phyloP scores from a whole-genome alignment of 35 echinoderm and acorn worm genomes.

The Lytechinus variegatus region DNA sequence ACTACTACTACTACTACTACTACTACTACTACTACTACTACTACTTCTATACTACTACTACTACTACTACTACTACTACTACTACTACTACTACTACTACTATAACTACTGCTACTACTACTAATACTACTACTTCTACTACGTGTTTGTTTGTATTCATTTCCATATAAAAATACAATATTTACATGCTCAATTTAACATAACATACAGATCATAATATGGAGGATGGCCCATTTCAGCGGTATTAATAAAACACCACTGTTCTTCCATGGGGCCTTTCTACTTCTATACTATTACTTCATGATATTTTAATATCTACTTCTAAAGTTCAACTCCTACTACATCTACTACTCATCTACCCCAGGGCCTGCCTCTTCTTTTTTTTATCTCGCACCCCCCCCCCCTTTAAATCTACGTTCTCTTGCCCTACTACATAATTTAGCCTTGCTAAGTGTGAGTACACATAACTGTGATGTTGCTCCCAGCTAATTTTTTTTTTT shows the following conservation, averaged over 20 bases:
- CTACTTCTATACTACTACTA: background rate
- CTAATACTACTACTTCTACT: too few species aligned
- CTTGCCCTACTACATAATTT: background rate
- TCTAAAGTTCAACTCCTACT: constrained; percentile 47
- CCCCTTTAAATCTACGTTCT: too few species aligned
- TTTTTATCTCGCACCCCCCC: background rate
- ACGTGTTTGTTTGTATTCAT: too few species aligned
- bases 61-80: background rate
- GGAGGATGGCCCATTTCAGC: too few species aligned
- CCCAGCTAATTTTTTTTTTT: background rate
- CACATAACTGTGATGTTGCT: background rate
- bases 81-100: background rate
- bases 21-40: constrained; percentile 28
- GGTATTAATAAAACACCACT: too few species aligned
- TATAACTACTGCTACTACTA: too few species aligned
- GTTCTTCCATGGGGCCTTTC: too few species aligned
- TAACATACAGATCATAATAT: too few species aligned
- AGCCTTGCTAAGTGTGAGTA: background rate
- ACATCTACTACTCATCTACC: background rate
- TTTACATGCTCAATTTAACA: too few species aligned
- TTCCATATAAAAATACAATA: too few species aligned
- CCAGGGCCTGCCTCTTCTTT: background rate
- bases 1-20: constrained; percentile 42
- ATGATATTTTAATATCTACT: constrained; percentile 20
- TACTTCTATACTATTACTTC: too few species aligned